These are phyloP conservation scores for Trichomalopsis sarcophagae DNA, from an alignment of 1,140 invertebrate species.

Conservation along the genomic window DNA sequence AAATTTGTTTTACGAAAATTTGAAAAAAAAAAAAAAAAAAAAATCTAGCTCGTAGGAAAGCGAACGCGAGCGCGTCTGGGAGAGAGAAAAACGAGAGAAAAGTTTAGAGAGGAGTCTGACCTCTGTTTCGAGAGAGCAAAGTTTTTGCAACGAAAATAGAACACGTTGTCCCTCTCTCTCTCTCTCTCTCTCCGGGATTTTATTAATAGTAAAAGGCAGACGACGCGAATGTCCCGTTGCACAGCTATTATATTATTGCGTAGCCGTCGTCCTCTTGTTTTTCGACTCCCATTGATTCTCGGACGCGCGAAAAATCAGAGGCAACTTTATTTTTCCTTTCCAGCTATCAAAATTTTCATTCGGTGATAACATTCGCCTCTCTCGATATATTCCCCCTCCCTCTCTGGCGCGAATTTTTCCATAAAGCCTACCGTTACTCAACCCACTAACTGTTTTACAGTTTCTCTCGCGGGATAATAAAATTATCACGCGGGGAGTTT, in stretches of 20 bases:
- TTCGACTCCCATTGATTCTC: slow-evolving; percentile 21
- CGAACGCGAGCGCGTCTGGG: not conserved
- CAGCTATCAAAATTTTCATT: not conserved
- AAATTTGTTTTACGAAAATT: too few species aligned
- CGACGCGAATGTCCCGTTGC: slow-evolving; percentile 61
- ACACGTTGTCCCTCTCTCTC: not conserved
- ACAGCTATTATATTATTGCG: too few species aligned
- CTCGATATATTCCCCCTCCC: not conserved
- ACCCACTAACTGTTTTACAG: not conserved
- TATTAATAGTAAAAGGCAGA: slow-evolving; percentile 64
- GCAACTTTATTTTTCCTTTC: not conserved
- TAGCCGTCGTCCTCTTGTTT: slow-evolving; percentile 17
- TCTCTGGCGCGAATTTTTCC: not conserved
- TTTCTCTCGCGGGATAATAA: not conserved
- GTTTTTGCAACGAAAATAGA: slow-evolving; percentile 61
- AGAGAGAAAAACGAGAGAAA: not conserved
- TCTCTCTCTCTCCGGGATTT: slow-evolving; percentile 52
- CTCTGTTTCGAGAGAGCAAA: slow-evolving; percentile 44
- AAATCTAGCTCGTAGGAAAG: not conserved
- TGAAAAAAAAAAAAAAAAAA: not conserved
- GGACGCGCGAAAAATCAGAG: too few species aligned
- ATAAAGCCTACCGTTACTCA: not conserved
- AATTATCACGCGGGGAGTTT: not conserved
- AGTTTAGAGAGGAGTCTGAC: slow-evolving; percentile 20
- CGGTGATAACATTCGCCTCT: not conserved